Conservation (phyloP, 2,113 vertebrate genomes). For the Neodon shergylaensis region DNA sequence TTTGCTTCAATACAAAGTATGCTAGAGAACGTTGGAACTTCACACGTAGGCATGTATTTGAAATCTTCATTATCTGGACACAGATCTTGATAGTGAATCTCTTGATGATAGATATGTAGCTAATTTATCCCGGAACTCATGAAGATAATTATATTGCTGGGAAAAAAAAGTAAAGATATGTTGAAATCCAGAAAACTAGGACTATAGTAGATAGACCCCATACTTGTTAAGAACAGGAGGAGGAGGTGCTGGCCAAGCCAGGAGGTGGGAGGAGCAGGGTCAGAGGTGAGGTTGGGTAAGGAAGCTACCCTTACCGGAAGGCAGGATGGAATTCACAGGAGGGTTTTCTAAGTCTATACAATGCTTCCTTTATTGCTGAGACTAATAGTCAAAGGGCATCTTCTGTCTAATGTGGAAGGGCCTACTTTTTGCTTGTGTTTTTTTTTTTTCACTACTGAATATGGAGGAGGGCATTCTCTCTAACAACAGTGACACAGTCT, state of each 20-base stretch:
- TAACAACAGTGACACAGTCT: background rate
- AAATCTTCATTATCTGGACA: slow-evolving; percentile 87
- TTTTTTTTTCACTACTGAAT: background rate
- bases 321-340: background rate
- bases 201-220: background rate
- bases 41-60: slow-evolving; percentile 40
- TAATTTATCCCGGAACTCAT: slow-evolving; percentile 91
- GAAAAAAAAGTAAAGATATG: slow-evolving; percentile 61
- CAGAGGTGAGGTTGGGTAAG: background rate
- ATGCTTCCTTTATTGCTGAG: slow-evolving; percentile 34
- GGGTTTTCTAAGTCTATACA: slow-evolving; percentile 3
- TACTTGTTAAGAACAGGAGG: background rate
- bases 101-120: slow-evolving; percentile 85
- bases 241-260: too few relatives aligned
- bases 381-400: slow-evolving; percentile 5
- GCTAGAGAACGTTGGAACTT: slow-evolving; percentile 32
- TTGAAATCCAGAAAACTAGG: slow-evolving; percentile 51
- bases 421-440: background rate
- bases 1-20: slow-evolving; percentile 46
- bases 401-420: background rate
- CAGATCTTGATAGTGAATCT: slow-evolving; percentile 83
- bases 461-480: background rate
- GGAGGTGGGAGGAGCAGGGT: background rate
- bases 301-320: background rate
- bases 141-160: slow-evolving; percentile 96